These are phyloP conservation scores for Erynnis tages DNA, from an alignment of 2,888 invertebrate species.

Conservation along the genomic window DNA sequence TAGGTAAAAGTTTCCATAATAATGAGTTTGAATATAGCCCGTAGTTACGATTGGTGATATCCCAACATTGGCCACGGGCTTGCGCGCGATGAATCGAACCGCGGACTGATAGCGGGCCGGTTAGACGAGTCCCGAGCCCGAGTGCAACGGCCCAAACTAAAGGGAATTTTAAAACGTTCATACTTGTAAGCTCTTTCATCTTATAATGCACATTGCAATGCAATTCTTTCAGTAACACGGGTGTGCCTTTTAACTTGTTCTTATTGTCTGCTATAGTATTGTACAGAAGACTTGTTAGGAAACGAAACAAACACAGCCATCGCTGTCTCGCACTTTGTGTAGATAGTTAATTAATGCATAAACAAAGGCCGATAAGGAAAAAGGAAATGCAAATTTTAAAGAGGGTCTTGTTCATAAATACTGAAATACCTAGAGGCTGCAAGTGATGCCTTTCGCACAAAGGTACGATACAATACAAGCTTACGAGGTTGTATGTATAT, in stretches of 20 bases:
- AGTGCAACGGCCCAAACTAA: constrained; percentile 80
- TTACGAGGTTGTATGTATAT: background rate
- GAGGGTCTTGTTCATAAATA: constrained; percentile 35
- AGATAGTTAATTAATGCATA: constrained; percentile 36
- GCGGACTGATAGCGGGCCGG: constrained; percentile 78
- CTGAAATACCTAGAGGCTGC: constrained; percentile 8
- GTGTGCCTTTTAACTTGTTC: background rate
- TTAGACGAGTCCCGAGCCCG: constrained; percentile 74
- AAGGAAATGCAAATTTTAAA: constrained; percentile 50
- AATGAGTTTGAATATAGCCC: constrained; percentile 54
- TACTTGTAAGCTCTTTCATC: constrained; percentile 69
- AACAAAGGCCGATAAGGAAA: constrained; percentile 48
- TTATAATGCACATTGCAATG: constrained; percentile 35
- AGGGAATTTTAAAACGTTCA: constrained; percentile 75
- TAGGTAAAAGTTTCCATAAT: constrained; percentile 39
- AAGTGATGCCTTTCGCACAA: background rate
- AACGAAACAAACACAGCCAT: constrained; percentile 13
- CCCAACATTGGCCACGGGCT: constrained; percentile 61
- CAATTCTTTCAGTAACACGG: constrained; percentile 11
- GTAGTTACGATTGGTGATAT: constrained; percentile 70
- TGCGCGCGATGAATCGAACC: constrained; percentile 73
- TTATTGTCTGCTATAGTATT: too few relatives aligned
- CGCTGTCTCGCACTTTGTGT: constrained; percentile 25
- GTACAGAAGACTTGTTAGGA: background rate
- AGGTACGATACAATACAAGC: too few relatives aligned